These are phyloP conservation scores for Drosophila malerkotliana DNA, from an alignment of 1,140 invertebrate species.

Conservation along the genomic window DNA sequence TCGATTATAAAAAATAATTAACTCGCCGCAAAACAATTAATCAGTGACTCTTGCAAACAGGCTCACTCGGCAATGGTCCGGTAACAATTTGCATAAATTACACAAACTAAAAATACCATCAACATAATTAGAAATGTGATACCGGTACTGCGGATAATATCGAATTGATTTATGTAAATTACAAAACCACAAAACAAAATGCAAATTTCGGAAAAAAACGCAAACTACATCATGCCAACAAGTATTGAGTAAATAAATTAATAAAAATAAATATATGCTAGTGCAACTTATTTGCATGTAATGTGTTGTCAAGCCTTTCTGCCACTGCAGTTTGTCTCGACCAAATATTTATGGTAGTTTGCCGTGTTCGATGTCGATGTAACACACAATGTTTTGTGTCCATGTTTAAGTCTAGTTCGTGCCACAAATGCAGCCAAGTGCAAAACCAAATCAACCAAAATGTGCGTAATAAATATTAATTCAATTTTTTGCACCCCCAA, in stretches of 20 bases:
- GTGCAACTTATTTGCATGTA: conserved; percentile 63
- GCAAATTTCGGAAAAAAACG: conserved; percentile 48
- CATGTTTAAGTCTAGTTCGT: conserved; percentile 17
- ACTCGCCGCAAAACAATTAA: conserved; percentile 69
- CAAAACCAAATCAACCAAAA: conserved; percentile 78
- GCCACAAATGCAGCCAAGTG: conserved; percentile 58
- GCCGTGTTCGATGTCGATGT: conserved; percentile 20
- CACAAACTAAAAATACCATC: conserved; percentile 66
- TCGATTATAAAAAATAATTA: conserved; percentile 43
- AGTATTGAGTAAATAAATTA: conserved; percentile 60
- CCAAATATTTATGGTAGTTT: conserved; percentile 38
- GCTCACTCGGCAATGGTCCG: conserved; percentile 25
- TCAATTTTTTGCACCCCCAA: conserved; percentile 33
- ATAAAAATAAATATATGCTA: conserved; percentile 49
- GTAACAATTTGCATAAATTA: conserved; percentile 74
- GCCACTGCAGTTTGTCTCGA: conserved; percentile 27
- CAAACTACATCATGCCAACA: conserved; percentile 3
- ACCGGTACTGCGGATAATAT: conserved; percentile 39
- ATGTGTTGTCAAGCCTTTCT: conserved; percentile 41
- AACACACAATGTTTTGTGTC: conserved; percentile 7
- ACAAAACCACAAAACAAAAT: conserved; percentile 69
- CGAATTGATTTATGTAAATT: conserved; percentile 80
- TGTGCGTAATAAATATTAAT: conserved; percentile 71
- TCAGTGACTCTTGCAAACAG: conserved; percentile 41
- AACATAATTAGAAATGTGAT: conserved; percentile 81